phyloP scores from a whole-genome alignment of 2,797 vertebrate species.

The Etheostoma nigrum region DNA sequence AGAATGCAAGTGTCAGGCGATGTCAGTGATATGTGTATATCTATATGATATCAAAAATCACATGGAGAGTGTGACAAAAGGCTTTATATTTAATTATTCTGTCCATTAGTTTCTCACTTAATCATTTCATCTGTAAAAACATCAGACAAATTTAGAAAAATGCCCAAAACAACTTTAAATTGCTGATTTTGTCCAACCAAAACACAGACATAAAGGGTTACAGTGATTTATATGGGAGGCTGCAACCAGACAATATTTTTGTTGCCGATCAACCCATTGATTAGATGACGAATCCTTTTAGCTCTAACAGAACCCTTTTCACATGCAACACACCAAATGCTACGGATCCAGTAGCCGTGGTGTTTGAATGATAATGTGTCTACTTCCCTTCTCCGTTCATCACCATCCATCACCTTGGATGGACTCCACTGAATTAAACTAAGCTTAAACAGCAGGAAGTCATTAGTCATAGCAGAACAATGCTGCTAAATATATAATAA shows the following conservation, averaged over 20 bases:
- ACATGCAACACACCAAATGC: too few relatives aligned
- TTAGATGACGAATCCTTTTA: background rate
- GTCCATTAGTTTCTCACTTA: background rate
- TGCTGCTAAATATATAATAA: too few relatives aligned
- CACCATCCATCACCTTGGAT: too few relatives aligned
- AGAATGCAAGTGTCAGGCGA: conserved; percentile 8
- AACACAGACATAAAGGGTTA: background rate
- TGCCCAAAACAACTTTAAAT: background rate
- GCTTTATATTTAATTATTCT: background rate
- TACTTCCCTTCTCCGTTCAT: too few relatives aligned
- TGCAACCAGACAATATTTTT: background rate
- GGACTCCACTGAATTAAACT: too few relatives aligned
- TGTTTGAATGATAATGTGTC: too few relatives aligned
- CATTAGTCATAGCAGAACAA: too few relatives aligned
- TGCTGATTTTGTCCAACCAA: background rate
- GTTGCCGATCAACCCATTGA: background rate
- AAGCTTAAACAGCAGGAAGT: too few relatives aligned
- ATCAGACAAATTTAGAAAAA: background rate
- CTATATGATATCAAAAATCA: background rate
- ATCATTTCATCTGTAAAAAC: background rate
- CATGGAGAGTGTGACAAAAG: background rate
- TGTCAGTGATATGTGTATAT: background rate
- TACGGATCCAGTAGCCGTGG: too few relatives aligned
- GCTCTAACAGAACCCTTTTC: too few relatives aligned
- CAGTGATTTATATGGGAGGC: background rate